Evolutionary conservation across 2,888 invertebrate genomes (phyloP), one percentile per base, ranked within the genome.

Genomic region (Andrena dorsata): DNA sequence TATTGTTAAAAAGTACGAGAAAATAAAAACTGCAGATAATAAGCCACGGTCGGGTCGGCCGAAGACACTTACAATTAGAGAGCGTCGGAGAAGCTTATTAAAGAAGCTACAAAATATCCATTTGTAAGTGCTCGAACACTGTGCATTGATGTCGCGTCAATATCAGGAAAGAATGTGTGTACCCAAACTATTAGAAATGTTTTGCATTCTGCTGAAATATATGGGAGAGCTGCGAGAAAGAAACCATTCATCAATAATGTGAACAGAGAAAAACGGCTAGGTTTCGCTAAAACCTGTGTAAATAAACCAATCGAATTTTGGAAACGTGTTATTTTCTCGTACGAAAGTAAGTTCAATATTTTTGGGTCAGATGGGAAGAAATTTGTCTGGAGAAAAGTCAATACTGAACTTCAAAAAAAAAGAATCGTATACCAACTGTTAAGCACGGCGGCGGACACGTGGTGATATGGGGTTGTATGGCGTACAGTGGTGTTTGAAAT

Each of bases 251-350:
- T 49, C 16, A 49, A 49, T 49, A 49, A 49, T n/a, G n/a, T 5
- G 49, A 49, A n/a, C n/a, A n/a, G 6, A 49, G 49, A 49, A 49
- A 49, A 1, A n/a, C n/a, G 49, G 49, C 49, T 49, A 32, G 7
- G 53, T 41, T 70, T 63, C 20, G 23, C 70, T 23, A 53, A 56
- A 64, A 49, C 35, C 56, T 58, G 53, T 16, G 2, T 64, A 41
- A 61, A 76, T 70, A 63, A 70, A 28, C 51, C 51, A 28, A 28
- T 71, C 16, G 70, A 64, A 28, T 71, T 76, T 47, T 76, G 30
- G 20, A 70, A 47, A 30, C 35, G 60, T 35, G 61, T 51, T 47
- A 41, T 47, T 5, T 32, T 68, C 51, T 66, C 28, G 3, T 51
- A 51, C 5, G 66, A 66, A 20, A 4, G 5, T 0, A 47, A 28